Base-by-base conservation (phyloP, 2,113 vertebrate genomes). In the Taurulus bubalis region DNA sequence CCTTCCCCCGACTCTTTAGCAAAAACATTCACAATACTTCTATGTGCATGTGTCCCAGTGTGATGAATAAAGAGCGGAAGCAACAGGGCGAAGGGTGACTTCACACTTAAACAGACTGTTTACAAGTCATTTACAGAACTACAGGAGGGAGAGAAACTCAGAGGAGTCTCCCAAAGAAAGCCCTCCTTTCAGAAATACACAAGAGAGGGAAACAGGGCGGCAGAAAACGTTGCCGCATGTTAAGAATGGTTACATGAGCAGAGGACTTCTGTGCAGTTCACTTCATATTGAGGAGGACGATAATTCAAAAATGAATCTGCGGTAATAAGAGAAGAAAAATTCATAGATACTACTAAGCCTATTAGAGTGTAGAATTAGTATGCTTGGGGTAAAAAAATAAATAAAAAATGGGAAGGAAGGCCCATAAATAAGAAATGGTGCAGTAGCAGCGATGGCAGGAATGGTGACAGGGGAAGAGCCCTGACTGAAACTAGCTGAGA, bases 11-110 rank as follows among this genome's bases (percentile, higher is more conserved):
- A 71, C 81, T 77, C 76, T 49, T 82, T 51, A 70, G 83, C 75
- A 85, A 90, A 80, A 85, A 87, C 87, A 84, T 77, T 85, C 79
- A 70, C 70, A 65, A 83, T 80, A 77, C 81, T 80, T 88, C 80
- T 51, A 34, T 84, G 80, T 84, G 78, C 67, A 73, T 91, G 75
- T 67, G 65, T 76, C 86, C 81, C 77, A 77, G 83, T 62, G 74
- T 85, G 89, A 90, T 91, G 92, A 91, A 93, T 90, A 88, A 84
- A 86, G 82, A 89, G 84, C 78, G 89, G 90, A 94, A 92, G 88
- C 71, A 77, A 77, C 80, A 74, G 90, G 88, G 80, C 84, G 80
- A 4, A 71, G 90, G 89, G 86, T 82, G 85, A 89, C 85, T 91
- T 91, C 88, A 86, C 92, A 93, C 91, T 89, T 88, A 83, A 92